A percentile compares a stretch with the other conserved stretches of the same genome.
Conservation (phyloP, 1,140 invertebrate species). For the Ooceraea biroi region DNA sequence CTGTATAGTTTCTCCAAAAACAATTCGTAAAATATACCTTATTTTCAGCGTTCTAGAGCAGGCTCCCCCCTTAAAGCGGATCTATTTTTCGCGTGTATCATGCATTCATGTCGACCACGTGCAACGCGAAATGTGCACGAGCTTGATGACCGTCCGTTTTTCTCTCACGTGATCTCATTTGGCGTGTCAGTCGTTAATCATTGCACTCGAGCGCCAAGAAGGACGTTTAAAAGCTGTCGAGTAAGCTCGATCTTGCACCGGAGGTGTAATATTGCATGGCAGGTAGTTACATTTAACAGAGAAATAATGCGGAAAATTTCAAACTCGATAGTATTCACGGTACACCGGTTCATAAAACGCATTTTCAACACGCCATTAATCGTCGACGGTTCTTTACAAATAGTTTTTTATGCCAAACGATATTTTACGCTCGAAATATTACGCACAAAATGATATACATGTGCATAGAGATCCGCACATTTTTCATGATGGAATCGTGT, state of each 20-base stretch:
- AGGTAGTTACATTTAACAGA: not conserved
- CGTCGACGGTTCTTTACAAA: not conserved
- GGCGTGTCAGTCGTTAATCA: constrained; percentile 23
- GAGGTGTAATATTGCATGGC: not conserved
- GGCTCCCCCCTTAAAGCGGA: constrained; percentile 44
- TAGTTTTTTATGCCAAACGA: not conserved
- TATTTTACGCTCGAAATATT: not conserved
- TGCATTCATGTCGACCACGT: not conserved
- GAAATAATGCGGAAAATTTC: not conserved
- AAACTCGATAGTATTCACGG: not conserved
- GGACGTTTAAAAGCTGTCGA: not conserved
- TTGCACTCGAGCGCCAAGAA: not conserved
- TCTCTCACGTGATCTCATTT: constrained; percentile 30
- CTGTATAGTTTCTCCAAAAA: no score
- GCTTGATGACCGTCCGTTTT: not conserved
- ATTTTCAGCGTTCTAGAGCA: no score
- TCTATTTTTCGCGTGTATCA: not conserved
- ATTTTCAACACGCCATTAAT: not conserved
- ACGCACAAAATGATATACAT: no score
- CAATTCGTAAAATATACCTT: no score
- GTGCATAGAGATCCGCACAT: not conserved
- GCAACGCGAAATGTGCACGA: not conserved
- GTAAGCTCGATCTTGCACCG: not conserved
- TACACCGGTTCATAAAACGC: no score
- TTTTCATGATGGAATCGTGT: not conserved